Evolutionary conservation across 2,113 vertebrate genomes (phyloP).

Genomic region (Ptychochromis oligacanthus): DNA sequence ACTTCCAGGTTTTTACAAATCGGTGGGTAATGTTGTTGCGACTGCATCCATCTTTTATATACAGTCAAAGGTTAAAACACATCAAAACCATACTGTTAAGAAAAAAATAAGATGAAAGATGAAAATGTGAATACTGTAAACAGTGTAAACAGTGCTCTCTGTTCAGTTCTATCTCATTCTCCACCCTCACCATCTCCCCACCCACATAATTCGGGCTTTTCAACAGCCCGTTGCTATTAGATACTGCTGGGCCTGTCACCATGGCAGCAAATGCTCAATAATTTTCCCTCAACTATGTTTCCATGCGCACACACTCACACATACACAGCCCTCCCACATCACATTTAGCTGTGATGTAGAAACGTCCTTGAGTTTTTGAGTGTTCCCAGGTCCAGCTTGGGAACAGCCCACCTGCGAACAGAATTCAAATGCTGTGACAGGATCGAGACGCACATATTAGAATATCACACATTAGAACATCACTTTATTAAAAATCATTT

Average conservation of each 20-base stretch:
- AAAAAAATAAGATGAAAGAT: background rate
- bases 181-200: background rate
- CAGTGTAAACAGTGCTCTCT: slow-evolving; percentile 8
- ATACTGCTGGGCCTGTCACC: slow-evolving; percentile 80
- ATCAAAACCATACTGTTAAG: background rate
- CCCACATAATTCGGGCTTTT: slow-evolving; percentile 59
- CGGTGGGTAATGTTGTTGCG: no score
- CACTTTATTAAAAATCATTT: background rate
- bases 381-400: slow-evolving; percentile 51
- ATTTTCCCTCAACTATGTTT: slow-evolving; percentile 63
- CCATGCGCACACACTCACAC: slow-evolving; percentile 16
- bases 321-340: slow-evolving; percentile 13
- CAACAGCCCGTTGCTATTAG: slow-evolving; percentile 80
- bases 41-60: background rate
- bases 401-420: slow-evolving; percentile 56
- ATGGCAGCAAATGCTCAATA: slow-evolving; percentile 81
- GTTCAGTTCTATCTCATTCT: slow-evolving; percentile 26
- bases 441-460: background rate
- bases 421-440: slow-evolving; percentile 46
- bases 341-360: slow-evolving; percentile 41
- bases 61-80: background rate
- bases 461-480: background rate
- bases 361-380: slow-evolving; percentile 52
- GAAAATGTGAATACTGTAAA: slow-evolving; percentile 17
- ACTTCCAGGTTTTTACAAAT: no score